Evolutionary conservation across 2,113 vertebrate species (phyloP).

Genomic region (Tympanuchus pallidicinctus): DNA sequence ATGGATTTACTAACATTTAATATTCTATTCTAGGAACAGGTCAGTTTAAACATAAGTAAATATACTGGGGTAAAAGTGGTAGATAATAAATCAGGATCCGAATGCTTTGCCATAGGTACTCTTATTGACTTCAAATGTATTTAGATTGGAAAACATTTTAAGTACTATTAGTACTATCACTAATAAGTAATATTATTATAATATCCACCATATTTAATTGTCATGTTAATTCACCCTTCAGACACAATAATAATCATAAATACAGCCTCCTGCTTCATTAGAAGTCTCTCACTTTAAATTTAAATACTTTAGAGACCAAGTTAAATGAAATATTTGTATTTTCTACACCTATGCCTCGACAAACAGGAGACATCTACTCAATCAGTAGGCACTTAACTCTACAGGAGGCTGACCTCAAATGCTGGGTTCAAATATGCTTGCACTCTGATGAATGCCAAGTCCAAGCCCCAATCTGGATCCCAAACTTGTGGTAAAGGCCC

Average conservation of each 20-base stretch:
- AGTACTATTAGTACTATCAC: not conserved
- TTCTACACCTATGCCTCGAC: not conserved
- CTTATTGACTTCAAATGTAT: not conserved
- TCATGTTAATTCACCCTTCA: not conserved
- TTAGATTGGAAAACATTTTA: slow-evolving; percentile 6
- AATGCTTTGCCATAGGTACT: not conserved
- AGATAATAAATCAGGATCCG: not conserved
- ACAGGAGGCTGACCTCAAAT: not conserved
- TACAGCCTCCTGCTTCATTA: not conserved
- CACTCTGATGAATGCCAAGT: not conserved
- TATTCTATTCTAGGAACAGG: not conserved
- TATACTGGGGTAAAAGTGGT: not conserved
- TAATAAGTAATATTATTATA: not conserved
- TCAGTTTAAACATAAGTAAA: not conserved
- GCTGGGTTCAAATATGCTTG: not conserved
- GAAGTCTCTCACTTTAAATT: not conserved
- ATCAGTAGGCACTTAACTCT: not conserved
- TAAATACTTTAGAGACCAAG: not conserved
- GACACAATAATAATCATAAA: not conserved
- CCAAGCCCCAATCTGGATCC: slow-evolving; percentile 48
- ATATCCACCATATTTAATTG: not conserved
- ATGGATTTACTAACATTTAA: not conserved
- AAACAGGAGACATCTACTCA: not conserved
- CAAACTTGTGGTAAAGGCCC: slow-evolving; percentile 18
- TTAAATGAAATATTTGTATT: not conserved